Percentiles rank a stretch among this genome's conserved stretches.
Conservation (phyloP, 2,888 invertebrate species). For the Pachycephus smyrnensis region DNA sequence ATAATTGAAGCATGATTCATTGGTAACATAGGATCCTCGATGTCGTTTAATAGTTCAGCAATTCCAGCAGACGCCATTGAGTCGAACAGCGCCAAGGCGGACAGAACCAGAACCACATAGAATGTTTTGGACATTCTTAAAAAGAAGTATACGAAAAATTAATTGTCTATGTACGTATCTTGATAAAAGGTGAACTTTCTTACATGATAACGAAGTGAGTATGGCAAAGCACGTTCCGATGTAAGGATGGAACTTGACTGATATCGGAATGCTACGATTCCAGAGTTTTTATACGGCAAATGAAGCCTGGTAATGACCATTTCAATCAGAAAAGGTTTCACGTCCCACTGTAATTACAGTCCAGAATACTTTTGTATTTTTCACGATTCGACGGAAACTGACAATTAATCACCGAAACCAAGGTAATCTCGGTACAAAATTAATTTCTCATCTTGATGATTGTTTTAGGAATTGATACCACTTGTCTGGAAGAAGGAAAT, state of each 20-base stretch:
- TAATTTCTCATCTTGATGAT: too few species aligned
- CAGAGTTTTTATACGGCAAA: slow-evolving; percentile 14
- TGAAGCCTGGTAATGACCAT: slow-evolving; percentile 14
- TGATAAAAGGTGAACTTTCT: too few species aligned
- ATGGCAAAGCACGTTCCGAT: background rate
- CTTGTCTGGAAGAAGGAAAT: too few species aligned
- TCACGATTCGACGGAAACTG: slow-evolving; percentile 15
- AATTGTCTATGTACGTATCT: too few species aligned
- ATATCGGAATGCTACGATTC: slow-evolving; percentile 9
- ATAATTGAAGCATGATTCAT: background rate
- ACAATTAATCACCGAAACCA: too few species aligned
- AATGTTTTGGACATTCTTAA: background rate
- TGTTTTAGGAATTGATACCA: too few species aligned
- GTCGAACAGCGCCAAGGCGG: background rate
- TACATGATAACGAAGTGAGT: background rate
- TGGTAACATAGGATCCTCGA: slow-evolving; percentile 10
- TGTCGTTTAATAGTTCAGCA: slow-evolving; percentile 15
- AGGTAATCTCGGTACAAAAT: too few species aligned
- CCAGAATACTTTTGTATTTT: slow-evolving; percentile 2
- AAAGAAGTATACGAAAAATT: too few species aligned
- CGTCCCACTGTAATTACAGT: slow-evolving; percentile 3
- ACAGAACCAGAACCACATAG: background rate
- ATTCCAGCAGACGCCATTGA: slow-evolving; percentile 14
- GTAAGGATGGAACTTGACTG: slow-evolving; percentile 11
- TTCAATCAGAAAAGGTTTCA: slow-evolving; percentile 20